A percentile compares a stretch with the other conserved stretches of the same genome.
Evolutionary conservation across 2,888 invertebrate species (phyloP).

Genomic region (Harpalus rubripes): DNA sequence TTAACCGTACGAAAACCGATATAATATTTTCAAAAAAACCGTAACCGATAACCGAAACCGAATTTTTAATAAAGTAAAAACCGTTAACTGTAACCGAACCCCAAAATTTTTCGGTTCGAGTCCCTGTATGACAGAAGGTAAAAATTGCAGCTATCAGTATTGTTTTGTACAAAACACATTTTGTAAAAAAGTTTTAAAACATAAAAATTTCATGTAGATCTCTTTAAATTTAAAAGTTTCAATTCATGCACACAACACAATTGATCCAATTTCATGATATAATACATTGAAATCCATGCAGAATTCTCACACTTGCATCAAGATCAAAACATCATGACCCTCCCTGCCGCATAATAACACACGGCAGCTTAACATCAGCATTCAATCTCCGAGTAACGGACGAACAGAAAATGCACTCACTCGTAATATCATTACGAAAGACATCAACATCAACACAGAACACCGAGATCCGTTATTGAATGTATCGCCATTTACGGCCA

Average conservation of each 20-base stretch:
- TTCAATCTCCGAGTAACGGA: not conserved
- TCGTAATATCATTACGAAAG: constrained; percentile 46
- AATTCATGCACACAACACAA: constrained; percentile 8
- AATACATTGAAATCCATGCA: not conserved
- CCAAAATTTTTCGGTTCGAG: too few relatives aligned
- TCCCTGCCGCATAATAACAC: not conserved
- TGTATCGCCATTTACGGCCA: constrained; percentile 41
- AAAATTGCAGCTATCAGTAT: not conserved
- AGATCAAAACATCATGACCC: constrained; percentile 14
- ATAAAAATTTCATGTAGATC: too few relatives aligned
- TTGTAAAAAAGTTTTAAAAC: too few relatives aligned
- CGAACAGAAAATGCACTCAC: constrained; percentile 17
- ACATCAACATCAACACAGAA: constrained; percentile 12
- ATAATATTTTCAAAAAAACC: too few relatives aligned
- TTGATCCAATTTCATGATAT: constrained; percentile 1
- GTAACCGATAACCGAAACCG: too few relatives aligned
- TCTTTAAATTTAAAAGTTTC: not conserved
- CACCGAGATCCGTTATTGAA: constrained; percentile 51
- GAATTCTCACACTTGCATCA: constrained; percentile 39
- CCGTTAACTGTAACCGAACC: too few relatives aligned
- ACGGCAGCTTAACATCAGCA: not conserved
- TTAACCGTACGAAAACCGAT: too few relatives aligned
- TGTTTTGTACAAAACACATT: too few relatives aligned
- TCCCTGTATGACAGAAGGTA: not conserved
- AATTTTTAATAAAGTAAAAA: too few relatives aligned